Conservation (phyloP, 2,113 vertebrate species). For the Gnathonemus longibarbis region DNA sequence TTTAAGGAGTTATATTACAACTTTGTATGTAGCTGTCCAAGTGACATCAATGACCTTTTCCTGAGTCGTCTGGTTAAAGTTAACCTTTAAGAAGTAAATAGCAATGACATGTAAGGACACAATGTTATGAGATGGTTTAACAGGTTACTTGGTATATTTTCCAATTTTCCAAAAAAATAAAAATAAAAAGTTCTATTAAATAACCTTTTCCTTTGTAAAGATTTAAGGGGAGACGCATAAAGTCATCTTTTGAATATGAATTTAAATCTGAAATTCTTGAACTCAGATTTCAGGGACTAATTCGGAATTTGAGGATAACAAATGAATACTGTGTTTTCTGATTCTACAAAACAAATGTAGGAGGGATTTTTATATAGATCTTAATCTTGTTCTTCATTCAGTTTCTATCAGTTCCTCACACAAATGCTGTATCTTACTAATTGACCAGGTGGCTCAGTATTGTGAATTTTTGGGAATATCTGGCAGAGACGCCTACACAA, state of each 20-base stretch:
- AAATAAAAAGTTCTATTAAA: neutral
- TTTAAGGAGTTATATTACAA: neutral
- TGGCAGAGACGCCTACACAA: neutral
- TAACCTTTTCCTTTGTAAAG: neutral
- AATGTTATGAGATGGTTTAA: neutral
- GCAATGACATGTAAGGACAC: neutral
- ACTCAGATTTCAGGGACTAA: neutral
- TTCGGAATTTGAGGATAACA: neutral
- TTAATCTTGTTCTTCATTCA: neutral
- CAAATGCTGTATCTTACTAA: neutral
- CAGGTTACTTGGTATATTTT: neutral
- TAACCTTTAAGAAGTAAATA: neutral
- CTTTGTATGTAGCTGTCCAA: neutral
- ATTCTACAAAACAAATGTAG: neutral
- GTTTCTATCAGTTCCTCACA: neutral
- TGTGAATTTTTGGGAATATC: neutral
- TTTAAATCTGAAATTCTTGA: neutral
- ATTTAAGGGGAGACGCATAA: neutral
- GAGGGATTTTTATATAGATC: neutral
- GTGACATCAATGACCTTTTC: neutral
- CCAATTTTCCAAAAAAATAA: neutral
- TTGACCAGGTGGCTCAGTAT: neutral
- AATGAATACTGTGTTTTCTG: neutral
- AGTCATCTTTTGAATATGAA: neutral
- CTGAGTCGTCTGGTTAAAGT: neutral